These are phyloP conservation scores for Drosophila kurseongensis DNA, from an alignment of 1,140 invertebrate species.

Conservation along the genomic window DNA sequence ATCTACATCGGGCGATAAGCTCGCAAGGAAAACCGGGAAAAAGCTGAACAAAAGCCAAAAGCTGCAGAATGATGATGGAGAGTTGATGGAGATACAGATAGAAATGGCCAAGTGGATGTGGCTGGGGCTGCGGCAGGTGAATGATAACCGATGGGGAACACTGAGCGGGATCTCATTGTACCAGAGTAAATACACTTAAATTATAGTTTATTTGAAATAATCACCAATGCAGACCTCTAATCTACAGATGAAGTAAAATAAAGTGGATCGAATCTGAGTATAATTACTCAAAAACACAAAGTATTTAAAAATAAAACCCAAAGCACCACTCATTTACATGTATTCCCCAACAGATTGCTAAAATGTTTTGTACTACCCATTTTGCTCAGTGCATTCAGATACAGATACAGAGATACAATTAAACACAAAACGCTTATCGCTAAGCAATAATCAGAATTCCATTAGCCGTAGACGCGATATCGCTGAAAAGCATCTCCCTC, in stretches of 20 bases:
- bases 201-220: too few relatives aligned
- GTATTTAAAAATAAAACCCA: too few relatives aligned
- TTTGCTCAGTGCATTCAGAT: conserved; percentile 67
- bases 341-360: too few relatives aligned
- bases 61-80: conserved; percentile 40
- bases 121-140: conserved; percentile 37
- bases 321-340: too few relatives aligned
- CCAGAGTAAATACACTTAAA: neutral
- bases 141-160: conserved; percentile 25
- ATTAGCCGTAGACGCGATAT: conserved; percentile 84
- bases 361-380: neutral
- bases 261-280: too few relatives aligned
- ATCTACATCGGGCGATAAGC: conserved; percentile 67
- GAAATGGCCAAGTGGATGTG: conserved; percentile 17
- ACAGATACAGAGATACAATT: conserved; percentile 84
- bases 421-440: conserved; percentile 84
- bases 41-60: conserved; percentile 58
- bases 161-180: conserved; percentile 7
- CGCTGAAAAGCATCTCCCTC: conserved; percentile 77
- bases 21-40: conserved; percentile 55
- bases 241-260: too few relatives aligned
- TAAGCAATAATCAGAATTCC: conserved; percentile 85
- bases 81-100: conserved; percentile 29
- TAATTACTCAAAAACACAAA: too few relatives aligned
- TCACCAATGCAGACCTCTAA: too few relatives aligned